Conservation (phyloP, 2,113 vertebrate species). For the Cottus gobio region DNA sequence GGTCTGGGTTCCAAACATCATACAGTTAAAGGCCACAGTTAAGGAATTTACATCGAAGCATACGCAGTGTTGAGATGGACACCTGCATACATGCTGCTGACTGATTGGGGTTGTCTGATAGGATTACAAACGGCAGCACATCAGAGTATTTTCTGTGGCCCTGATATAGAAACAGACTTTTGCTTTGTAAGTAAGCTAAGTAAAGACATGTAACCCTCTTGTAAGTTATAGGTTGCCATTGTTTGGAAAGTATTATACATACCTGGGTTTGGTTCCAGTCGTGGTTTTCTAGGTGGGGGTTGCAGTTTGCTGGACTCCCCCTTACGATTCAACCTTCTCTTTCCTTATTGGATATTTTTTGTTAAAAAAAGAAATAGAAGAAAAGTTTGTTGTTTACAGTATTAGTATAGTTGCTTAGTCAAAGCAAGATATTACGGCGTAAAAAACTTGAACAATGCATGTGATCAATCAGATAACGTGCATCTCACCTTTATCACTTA, state of each 20-base stretch:
- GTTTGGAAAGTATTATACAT: slow-evolving; percentile 16
- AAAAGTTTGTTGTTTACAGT: background rate
- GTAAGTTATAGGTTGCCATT: background rate
- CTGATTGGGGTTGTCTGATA: background rate
- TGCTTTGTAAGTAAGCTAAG: too few relatives aligned
- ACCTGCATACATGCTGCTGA: background rate
- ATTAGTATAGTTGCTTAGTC: background rate
- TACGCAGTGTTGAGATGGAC: background rate
- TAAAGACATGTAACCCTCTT: too few relatives aligned
- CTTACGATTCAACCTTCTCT: slow-evolving; percentile 10
- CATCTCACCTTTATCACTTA: slow-evolving; percentile 7
- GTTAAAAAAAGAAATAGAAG: background rate
- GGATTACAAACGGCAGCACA: background rate
- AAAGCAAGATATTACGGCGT: background rate
- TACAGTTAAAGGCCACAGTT: background rate
- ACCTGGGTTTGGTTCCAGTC: background rate
- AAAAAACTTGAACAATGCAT: background rate
- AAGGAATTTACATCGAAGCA: background rate
- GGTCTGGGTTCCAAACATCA: background rate
- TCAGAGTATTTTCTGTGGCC: too few relatives aligned
- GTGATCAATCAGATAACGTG: background rate
- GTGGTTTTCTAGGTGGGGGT: background rate
- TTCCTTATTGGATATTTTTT: too few relatives aligned
- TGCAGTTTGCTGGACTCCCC: background rate
- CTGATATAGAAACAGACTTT: too few relatives aligned